These are phyloP conservation scores for Muntiacus reevesi DNA, from an alignment of 2,113 vertebrate genomes.

Conservation along the genomic window DNA sequence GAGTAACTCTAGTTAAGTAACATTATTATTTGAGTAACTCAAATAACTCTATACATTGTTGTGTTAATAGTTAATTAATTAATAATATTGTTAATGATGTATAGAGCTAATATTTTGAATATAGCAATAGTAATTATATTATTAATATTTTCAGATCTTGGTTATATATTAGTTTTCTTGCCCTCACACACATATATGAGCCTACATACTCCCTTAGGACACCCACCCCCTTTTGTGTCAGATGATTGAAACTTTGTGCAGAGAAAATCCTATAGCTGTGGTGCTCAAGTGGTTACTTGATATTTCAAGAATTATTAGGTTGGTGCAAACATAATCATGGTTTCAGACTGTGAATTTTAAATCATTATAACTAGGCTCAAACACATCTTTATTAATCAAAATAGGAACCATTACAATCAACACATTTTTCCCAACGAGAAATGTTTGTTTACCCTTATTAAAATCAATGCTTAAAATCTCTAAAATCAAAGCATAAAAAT, in stretches of 20 bases:
- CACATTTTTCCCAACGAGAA: not conserved
- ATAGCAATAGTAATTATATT: not conserved
- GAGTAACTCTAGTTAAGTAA: not conserved
- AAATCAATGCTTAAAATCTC: not conserved
- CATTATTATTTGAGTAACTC: not conserved
- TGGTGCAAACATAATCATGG: not conserved
- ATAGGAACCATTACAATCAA: not conserved
- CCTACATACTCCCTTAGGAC: not conserved
- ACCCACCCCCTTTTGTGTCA: not conserved
- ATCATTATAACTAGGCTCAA: not conserved
- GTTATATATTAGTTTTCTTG: not conserved
- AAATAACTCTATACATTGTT: not conserved
- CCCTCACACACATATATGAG: not conserved
- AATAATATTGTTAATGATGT: not conserved
- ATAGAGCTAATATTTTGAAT: not conserved
- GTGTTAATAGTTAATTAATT: not conserved
- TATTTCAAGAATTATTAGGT: not conserved
- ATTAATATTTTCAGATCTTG: not conserved
- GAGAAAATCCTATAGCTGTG: not conserved
- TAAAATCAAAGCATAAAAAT: not conserved
- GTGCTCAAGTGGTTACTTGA: not conserved
- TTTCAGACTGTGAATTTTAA: not conserved
- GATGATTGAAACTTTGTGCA: not conserved
- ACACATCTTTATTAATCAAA: not conserved
- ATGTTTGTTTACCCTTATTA: not conserved